Base-by-base conservation (phyloP, 2,797 vertebrate genomes). In the Scyliorhinus canicula region DNA sequence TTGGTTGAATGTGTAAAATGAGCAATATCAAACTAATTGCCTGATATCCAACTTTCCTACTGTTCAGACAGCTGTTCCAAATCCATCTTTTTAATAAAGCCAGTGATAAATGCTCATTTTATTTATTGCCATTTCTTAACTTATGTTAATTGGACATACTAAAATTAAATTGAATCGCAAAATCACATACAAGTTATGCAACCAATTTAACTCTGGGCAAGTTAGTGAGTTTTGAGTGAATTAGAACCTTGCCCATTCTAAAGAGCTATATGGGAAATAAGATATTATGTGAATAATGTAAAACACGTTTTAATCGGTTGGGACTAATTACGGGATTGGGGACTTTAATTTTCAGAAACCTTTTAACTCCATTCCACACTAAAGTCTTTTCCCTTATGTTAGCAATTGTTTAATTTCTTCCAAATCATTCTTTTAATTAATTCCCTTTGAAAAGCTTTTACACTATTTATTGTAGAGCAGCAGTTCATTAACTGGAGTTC, bases 401-500 rank as follows among this genome's bases (percentile, higher is more conserved):
- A n/a, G 1, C 19, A 24, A 44, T 44, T 44, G 44, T 91, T 65
- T 65, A 8, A 50, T 91, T 65, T 91, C 40, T 65, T 91, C 57
- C 19, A 90, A 57, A 90, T 60, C 35, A n/a, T 60, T 90, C n/a
- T 40, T 91, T 91, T 65, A 65, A 26, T 91, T 19, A 24, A 24
- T 40, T 65, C 60, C 21, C 88, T 91, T 91, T 91, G 88, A 91
- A 91, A 91, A 91, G 60, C n/a, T 91, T 91, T 91, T 65, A 91
- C n/a, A 91, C n/a, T 65, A 65, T 91, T 65, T 91, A 91, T 91
- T 91, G 88, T 91, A 44, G 60, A 44, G 19, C 57, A 65, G 57
- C 60, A 91, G 88, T 63, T 91, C n/a, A 65, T 91, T 91, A 91
- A 91, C 57, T 65, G 40, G 88, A 44, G 60, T 44, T 91, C 60